Conservation (phyloP, 2,888 invertebrate species). For the Brachyopa scutellaris region DNA sequence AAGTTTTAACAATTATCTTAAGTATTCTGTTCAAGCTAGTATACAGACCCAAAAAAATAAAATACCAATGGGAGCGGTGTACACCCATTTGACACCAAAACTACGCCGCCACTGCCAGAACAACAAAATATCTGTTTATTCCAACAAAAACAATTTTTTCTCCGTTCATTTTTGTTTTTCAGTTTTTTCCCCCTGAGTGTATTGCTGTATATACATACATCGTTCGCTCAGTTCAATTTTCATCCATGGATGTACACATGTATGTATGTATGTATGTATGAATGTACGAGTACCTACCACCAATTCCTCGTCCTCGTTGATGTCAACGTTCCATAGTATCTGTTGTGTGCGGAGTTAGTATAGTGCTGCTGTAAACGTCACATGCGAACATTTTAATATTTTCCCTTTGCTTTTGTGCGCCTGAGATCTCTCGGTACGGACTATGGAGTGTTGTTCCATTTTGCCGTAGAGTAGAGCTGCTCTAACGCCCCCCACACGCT, state of each 20-base stretch:
- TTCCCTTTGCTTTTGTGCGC: conserved; percentile 61
- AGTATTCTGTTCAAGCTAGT: no score
- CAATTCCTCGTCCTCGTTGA: conserved; percentile 60
- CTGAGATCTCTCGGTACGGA: conserved; percentile 47
- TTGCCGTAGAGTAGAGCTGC: conserved; percentile 38
- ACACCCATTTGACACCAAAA: not conserved
- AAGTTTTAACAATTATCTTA: no score
- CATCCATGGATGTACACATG: no score
- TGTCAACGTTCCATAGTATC: conserved; percentile 35
- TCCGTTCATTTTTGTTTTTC: conserved; percentile 55
- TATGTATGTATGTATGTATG: no score
- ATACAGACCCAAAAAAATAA: no score
- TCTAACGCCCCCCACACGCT: conserved; percentile 26
- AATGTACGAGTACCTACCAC: no score
- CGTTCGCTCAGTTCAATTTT: conserved; percentile 63
- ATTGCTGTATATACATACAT: conserved; percentile 19
- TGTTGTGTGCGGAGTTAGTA: conserved; percentile 46
- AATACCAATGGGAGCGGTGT: no score
- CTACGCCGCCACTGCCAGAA: conserved; percentile 19
- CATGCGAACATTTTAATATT: conserved; percentile 69
- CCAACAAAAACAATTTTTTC: conserved; percentile 47
- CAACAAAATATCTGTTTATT: conserved; percentile 53
- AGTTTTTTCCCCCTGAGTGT: conserved; percentile 27
- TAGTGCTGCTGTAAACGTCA: conserved; percentile 65
- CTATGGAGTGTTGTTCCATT: conserved; percentile 44